Percentiles rank a stretch among this genome's conserved stretches.
Conservation (phyloP, 2,888 invertebrate genomes). For the Coelinius sp. region DNA sequence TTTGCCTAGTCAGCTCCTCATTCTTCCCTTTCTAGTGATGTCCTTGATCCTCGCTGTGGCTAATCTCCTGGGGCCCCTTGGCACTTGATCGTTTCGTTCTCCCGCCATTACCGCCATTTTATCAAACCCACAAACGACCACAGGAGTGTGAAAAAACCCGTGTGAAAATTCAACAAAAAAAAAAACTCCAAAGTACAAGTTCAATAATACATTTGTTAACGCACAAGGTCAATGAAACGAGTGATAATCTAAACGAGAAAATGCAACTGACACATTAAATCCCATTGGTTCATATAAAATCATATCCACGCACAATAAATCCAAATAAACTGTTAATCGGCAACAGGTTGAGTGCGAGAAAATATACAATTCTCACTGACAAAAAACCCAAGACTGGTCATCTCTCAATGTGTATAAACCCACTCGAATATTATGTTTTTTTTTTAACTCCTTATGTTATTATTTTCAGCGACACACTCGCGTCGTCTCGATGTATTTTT, state of each 20-base stretch:
- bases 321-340: not conserved
- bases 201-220: too few species aligned
- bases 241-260: not conserved
- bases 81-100: conserved; percentile 14
- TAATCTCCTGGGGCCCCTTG: not conserved
- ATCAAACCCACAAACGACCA: not conserved
- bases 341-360: not conserved
- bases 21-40: conserved; percentile 49
- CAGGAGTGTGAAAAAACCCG: too few species aligned
- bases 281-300: too few species aligned
- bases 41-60: conserved; percentile 40
- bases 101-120: conserved; percentile 33
- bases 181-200: not conserved
- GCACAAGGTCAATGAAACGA: not conserved
- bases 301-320: too few species aligned
- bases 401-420: not conserved
- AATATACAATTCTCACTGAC: not conserved
- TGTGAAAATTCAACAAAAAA: too few species aligned
- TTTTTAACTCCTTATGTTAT: conserved; percentile 6
- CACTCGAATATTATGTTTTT: not conserved
- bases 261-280: too few species aligned
- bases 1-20: conserved; percentile 56
- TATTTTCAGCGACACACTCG: conserved; percentile 25
- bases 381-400: not conserved
- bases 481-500: conserved; percentile 26